Conservation (phyloP, 1,140 invertebrate genomes). For the Drosophila jambulina region DNA sequence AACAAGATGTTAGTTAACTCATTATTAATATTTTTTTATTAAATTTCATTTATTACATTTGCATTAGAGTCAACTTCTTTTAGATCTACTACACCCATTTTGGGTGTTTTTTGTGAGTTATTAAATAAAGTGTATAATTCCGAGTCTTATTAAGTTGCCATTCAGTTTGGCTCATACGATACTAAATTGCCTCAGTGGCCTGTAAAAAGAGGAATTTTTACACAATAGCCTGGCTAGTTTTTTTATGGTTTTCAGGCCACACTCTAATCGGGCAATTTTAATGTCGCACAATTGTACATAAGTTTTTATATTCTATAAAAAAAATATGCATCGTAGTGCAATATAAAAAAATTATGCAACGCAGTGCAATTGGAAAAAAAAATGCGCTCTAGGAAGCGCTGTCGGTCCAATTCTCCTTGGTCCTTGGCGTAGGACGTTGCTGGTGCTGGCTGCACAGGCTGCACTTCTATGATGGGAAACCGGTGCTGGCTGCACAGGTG, state of each 20-base stretch:
- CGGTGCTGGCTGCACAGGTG: too few species aligned
- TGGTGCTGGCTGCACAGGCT: slow-evolving; percentile 15
- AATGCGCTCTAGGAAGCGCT: neutral
- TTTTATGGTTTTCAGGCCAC: neutral
- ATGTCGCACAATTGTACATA: neutral
- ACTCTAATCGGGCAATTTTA: neutral
- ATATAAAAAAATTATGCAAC: slow-evolving; percentile 3
- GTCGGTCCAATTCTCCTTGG: slow-evolving; percentile 1
- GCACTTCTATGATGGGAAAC: too few species aligned
- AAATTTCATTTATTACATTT: slow-evolving; percentile 4
- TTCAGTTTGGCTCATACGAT: too few species aligned
- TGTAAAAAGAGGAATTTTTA: too few species aligned
- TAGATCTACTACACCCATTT: neutral
- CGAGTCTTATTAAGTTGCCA: too few species aligned
- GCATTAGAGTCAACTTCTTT: slow-evolving; percentile 1
- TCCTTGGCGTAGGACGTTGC: neutral
- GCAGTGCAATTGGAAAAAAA: neutral
- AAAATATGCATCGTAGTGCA: too few species aligned
- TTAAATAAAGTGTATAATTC: too few species aligned
- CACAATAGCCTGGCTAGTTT: too few species aligned
- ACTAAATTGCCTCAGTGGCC: too few species aligned
- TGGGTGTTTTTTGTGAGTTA: neutral
- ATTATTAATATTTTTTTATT: slow-evolving; percentile 3
- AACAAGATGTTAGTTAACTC: neutral
- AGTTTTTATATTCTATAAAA: too few species aligned